Evolutionary conservation across 2,888 invertebrate genomes (phyloP), one percentile per base, ranked within the genome.

Genomic region (Limenitis camilla): DNA sequence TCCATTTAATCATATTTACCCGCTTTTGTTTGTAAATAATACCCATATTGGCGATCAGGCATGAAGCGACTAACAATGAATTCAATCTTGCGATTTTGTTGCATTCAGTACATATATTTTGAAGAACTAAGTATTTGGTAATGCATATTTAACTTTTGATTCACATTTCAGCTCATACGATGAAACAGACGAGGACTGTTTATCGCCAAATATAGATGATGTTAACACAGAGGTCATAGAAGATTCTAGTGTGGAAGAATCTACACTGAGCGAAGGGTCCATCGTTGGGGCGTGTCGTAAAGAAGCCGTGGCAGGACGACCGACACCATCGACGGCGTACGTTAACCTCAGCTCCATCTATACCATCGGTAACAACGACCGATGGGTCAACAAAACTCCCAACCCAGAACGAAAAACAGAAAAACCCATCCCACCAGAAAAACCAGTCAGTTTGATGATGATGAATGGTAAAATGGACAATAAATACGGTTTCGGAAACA

Each of bases 171-270:
- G 91, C 90, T 91, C 91, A 73, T 91, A 90, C 90, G 91, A 91
- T 91, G 91, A 91, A 76, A 90, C 89, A 40, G 91, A 90, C 63
- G 92, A 92, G 57, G 92, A 92, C 72, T 88, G 90, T 61, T 85
- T 92, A 58, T 92, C 92, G 56, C 91, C 91, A 60, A 92, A 92
- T 72, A 69, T 92, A 66, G 91, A 92, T 70, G 89, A 90, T 56
- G 88, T 91, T 61, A 89, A 74, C 64, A 82, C 83, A 2, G 88
- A 88, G 58, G 78, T 72, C 27, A 67, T 82, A 35, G 88, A 87
- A 42, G 88, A 88, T 61, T 83, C 87, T 19, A 86, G 85, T 65
- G 76, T 84, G 38, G 85, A 85, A 58, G 87, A 86, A 56, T 80
- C 80, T 6, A 81, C 83, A 7, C 64, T 81, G 27, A 84, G 86